Percentiles rank a stretch among this genome's conserved stretches.
These are phyloP conservation scores for Paedocypris sp. DNA, from an alignment of 2,113 vertebrate species.

Conservation along the genomic window DNA sequence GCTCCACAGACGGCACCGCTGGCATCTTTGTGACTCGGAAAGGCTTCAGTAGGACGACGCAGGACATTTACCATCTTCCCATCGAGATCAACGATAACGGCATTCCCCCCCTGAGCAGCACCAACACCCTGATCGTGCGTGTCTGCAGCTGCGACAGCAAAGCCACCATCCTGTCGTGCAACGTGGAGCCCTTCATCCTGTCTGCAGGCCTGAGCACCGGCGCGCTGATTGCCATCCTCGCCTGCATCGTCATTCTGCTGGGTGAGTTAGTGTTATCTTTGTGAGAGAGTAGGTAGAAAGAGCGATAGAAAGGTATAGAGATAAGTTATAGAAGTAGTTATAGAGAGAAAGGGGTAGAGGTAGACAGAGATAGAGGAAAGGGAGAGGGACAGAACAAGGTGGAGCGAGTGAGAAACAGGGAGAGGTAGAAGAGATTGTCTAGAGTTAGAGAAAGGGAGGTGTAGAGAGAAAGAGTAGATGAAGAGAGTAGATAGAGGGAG, in stretches of 20 bases:
- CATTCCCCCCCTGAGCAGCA: conserved; percentile 77
- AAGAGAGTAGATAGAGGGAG: too few species aligned
- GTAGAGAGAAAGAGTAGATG: too few species aligned
- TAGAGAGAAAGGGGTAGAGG: too few species aligned
- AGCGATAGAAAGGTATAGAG: too few species aligned
- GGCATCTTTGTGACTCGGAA: conserved; percentile 71
- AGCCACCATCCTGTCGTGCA: conserved; percentile 77
- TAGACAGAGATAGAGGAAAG: too few species aligned
- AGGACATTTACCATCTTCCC: conserved; percentile 82
- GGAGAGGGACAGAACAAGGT: too few species aligned
- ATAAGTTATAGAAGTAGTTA: too few species aligned
- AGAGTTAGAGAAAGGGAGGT: too few species aligned
- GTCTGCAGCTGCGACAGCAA: conserved; percentile 85
- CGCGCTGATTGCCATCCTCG: conserved; percentile 86
- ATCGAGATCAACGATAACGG: conserved; percentile 89
- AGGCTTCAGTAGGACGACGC: conserved; percentile 79
- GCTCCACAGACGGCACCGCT: conserved; percentile 75
- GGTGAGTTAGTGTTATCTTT: conserved; percentile 58
- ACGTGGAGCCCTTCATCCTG: conserved; percentile 76
- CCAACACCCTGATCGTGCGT: conserved; percentile 81
- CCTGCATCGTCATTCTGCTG: conserved; percentile 89
- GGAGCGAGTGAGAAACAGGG: too few species aligned
- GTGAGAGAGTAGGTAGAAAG: not conserved
- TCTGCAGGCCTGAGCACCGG: conserved; percentile 87
- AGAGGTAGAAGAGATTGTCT: too few species aligned